A percentile compares a stretch with the other conserved stretches of the same genome.
These are phyloP conservation scores for Tetragnatha versicolor DNA, from an alignment of 1,140 invertebrate species.

Conservation along the genomic window DNA sequence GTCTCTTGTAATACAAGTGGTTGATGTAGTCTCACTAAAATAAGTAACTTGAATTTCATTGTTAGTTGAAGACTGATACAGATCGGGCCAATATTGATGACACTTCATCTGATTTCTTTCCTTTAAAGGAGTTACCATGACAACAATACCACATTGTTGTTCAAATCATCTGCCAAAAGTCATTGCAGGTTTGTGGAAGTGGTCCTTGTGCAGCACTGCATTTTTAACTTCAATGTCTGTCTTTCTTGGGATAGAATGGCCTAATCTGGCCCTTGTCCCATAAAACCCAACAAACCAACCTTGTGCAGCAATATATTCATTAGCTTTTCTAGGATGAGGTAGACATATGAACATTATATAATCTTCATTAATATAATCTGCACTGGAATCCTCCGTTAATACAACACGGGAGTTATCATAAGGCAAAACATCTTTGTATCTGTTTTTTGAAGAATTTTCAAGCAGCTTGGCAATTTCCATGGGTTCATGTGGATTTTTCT, in stretches of 20 bases:
- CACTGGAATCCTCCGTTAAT: conserved; percentile 72
- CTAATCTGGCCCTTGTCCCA: no score
- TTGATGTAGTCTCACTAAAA: conserved; percentile 78
- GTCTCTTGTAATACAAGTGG: conserved; percentile 86
- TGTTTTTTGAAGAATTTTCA: conserved; percentile 89
- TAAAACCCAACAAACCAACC: no score
- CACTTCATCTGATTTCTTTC: conserved; percentile 95
- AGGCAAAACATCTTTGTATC: conserved; percentile 96
- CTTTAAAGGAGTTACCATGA: conserved; percentile 94
- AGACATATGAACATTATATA: conserved; percentile 93
- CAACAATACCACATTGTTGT: conserved; percentile 84
- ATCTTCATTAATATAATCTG: conserved; percentile 99
- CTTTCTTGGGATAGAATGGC: no score
- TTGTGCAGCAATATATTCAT: conserved; percentile 97
- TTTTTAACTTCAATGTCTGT: no score
- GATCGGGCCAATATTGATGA: conserved; percentile 95
- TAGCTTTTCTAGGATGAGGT: conserved; percentile 87
- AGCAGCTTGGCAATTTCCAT: conserved; percentile 79
- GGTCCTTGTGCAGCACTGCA: conserved; percentile 94
- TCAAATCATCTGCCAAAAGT: conserved; percentile 93
- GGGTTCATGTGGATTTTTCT: conserved; percentile 84
- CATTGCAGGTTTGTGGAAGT: conserved; percentile 84
- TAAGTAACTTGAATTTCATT: conserved; percentile 76
- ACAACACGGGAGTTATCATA: conserved; percentile 94
- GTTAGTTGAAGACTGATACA: conserved; percentile 76